A percentile compares a stretch with the other conserved stretches of the same genome.
Conservation (phyloP, 35 echinoderm and acorn worm genomes). For the Apostichopus californicus region DNA sequence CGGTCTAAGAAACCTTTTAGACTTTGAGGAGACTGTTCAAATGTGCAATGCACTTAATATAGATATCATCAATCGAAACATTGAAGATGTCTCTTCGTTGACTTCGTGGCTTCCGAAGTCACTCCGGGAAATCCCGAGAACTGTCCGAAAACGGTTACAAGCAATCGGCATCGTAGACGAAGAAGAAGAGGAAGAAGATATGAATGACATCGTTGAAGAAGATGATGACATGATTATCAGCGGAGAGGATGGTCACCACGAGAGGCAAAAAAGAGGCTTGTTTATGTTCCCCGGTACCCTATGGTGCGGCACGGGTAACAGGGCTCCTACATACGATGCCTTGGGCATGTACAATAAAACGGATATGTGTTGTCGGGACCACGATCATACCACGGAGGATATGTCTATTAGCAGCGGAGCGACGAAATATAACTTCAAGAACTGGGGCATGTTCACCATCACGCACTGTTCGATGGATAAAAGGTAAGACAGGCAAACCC, state of each 20-base stretch:
- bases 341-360: slow-evolving; percentile 50
- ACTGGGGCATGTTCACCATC: slow-evolving; percentile 38
- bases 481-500: neutral
- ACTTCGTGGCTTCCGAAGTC: slow-evolving; percentile 16
- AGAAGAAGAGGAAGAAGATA: slow-evolving; percentile 29
- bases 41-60: slow-evolving; percentile 39
- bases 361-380: slow-evolving; percentile 32
- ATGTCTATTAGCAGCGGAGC: neutral
- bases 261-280: slow-evolving; percentile 32
- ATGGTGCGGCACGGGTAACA: slow-evolving; percentile 53
- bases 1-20: neutral
- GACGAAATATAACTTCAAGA: slow-evolving; percentile 18
- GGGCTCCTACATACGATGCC: neutral
- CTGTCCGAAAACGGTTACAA: neutral
- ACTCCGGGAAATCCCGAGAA: neutral
- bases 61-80: neutral
- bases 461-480: slow-evolving; percentile 28
- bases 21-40: slow-evolving; percentile 30
- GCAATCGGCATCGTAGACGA: slow-evolving; percentile 6
- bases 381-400: neutral
- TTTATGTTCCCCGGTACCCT: slow-evolving; percentile 55
- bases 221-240: neutral
- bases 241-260: neutral
- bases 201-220: neutral
- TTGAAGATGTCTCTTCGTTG: neutral